Conservation (phyloP, 2,888 invertebrate genomes). For the Perithous albicinctus region DNA sequence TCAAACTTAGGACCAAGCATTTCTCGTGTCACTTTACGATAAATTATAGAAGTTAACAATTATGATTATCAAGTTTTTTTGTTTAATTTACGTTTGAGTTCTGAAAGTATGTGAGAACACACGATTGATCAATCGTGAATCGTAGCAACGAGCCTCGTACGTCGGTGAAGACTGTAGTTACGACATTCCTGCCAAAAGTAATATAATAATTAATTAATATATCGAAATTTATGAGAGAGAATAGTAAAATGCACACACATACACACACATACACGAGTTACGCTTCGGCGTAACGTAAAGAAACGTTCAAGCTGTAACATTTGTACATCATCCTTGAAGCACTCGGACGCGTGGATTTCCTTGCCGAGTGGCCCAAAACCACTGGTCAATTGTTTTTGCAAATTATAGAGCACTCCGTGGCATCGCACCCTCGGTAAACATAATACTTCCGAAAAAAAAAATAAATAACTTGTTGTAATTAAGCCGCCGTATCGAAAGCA, state of each 20-base stretch:
- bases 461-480: conserved; percentile 21
- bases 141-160: conserved; percentile 62
- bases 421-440: conserved; percentile 26
- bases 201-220: conserved; percentile 77
- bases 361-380: not conserved
- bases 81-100: conserved; percentile 10
- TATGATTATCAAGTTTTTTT: conserved; percentile 43
- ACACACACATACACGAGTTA: conserved; percentile 52
- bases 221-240: conserved; percentile 79
- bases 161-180: conserved; percentile 76
- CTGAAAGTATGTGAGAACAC: not conserved
- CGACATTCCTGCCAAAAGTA: conserved; percentile 84
- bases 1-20: conserved; percentile 57
- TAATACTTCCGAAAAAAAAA: conserved; percentile 15
- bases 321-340: conserved; percentile 15
- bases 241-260: too few species aligned
- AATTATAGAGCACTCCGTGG: conserved; percentile 4
- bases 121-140: conserved; percentile 1
- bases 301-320: conserved; percentile 26
- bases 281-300: not conserved
- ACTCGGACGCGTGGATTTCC: conserved; percentile 7
- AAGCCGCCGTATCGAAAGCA: conserved; percentile 40
- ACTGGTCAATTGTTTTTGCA: conserved; percentile 31
- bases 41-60: conserved; percentile 26
- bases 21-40: conserved; percentile 21